A percentile compares a stretch with the other conserved stretches of the same genome.
These are phyloP conservation scores for Silurus glanis DNA, from an alignment of 2,113 vertebrate species.

Conservation along the genomic window DNA sequence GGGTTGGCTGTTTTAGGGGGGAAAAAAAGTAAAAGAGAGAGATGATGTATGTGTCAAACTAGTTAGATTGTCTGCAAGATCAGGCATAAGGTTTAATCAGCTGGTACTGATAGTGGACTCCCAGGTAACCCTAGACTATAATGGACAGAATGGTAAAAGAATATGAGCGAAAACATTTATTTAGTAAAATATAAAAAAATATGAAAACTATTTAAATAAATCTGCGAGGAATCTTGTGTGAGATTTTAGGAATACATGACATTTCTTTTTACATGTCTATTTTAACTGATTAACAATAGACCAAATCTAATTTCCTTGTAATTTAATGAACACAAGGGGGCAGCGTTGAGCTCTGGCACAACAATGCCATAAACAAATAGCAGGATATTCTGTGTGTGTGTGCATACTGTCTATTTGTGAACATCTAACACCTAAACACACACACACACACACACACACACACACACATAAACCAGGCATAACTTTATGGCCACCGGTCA, in stretches of 20 bases:
- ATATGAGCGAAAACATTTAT: neutral
- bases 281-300: neutral
- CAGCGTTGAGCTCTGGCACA: neutral
- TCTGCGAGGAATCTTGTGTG: neutral
- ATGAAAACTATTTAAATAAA: neutral
- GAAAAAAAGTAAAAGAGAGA: neutral
- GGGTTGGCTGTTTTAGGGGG: neutral
- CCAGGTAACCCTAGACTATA: neutral
- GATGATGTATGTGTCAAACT: conserved; percentile 2
- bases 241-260: neutral
- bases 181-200: neutral
- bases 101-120: neutral
- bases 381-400: no score
- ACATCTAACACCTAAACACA: no score
- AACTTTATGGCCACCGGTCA: no score
- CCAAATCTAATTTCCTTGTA: neutral
- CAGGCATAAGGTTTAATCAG: conserved; percentile 44
- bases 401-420: no score
- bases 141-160: neutral
- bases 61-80: conserved; percentile 29
- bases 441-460: no score
- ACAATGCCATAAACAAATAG: no score
- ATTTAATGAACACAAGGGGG: conserved; percentile 22
- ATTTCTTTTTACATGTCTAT: no score
- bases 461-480: no score